Evolutionary conservation across 2,888 invertebrate genomes (phyloP), one percentile per base, ranked within the genome.

Genomic region (Cerastis rubricosa): DNA sequence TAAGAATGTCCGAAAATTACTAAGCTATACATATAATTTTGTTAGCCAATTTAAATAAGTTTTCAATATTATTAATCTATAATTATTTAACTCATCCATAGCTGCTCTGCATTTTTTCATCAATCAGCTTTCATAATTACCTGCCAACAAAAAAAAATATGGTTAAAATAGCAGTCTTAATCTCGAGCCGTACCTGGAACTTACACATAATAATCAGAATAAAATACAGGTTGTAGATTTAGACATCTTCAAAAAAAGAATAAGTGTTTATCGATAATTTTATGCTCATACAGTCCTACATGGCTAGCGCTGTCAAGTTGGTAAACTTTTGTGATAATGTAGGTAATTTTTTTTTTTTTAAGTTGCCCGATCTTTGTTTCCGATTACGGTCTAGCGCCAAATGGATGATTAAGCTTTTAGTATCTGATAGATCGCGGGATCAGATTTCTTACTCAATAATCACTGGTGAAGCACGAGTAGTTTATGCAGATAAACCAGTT

Each of bases 111-210:
- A 14, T 22, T 35, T 22, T 47, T 67, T 57, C 47, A 78, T n/a
- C 22, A 22, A 59, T 64, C 69, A 17, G 70, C 43, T 59, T 67
- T 14, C 6, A 54, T 64, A n/a, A 73, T 87, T 87, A 87, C 87
- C 87, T 87, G 87, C 19, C 47, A 87, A 78, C 71, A 88, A 88
- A 67, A 22, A 64, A 76, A 81, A 25, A 45, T 5, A n/a, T 4
- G 25, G 7, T 78, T 81, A 78, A 29, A 19, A 63, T 29, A 2
- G 51, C 2, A 77, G 9, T 47, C 1, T 25, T 12, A n/a, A 68
- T 11, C 17, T n/a, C 12, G 14, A 49, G 29, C 29, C 22, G 22
- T 22, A 29, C 9, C 11, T 65, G 17, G n/a, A 64, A 43, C 35
- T 35, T 35, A 35, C 35, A 35, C n/a, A 7, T 40, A 64, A n/a